A percentile compares a stretch with the other conserved stretches of the same genome.
Evolutionary conservation across 2,888 invertebrate species (phyloP).

Genomic region (Emesis furor): DNA sequence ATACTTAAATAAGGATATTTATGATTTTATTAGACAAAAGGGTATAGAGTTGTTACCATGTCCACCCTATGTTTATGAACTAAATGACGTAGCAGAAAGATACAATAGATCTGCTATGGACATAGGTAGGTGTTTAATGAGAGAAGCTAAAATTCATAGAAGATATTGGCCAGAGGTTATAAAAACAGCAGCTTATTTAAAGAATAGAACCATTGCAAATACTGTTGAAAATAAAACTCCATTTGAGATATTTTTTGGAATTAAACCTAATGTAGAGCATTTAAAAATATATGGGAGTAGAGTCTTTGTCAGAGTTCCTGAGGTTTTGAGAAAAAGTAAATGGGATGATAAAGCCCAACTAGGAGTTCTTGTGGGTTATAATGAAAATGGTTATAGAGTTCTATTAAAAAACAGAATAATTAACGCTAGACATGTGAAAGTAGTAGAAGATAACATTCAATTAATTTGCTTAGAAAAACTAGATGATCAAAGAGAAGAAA

Average conservation of each 20-base stretch:
- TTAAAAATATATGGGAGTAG: conserved; percentile 75
- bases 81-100: conserved; percentile 75
- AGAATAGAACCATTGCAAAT: conserved; percentile 48
- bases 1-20: conserved; percentile 71
- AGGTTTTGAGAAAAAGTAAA: conserved; percentile 70
- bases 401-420: conserved; percentile 48
- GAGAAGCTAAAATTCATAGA: conserved; percentile 56
- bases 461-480: conserved; percentile 64
- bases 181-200: conserved; percentile 56
- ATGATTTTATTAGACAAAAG: conserved; percentile 68
- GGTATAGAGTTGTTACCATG: conserved; percentile 73
- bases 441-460: conserved; percentile 73
- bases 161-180: conserved; percentile 57
- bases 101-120: conserved; percentile 71
- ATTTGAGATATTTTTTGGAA: conserved; percentile 73
- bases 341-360: conserved; percentile 57
- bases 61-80: conserved; percentile 60
- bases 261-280: conserved; percentile 71
- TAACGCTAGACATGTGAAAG: conserved; percentile 70
- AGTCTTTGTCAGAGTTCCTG: conserved; percentile 75
- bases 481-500: conserved; percentile 45
- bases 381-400: no score
- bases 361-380: conserved; percentile 56
- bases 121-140: conserved; percentile 55
- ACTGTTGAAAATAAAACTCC: conserved; percentile 34